These are phyloP conservation scores for Oeneis ivallda DNA, from an alignment of 2,888 invertebrate species.

Conservation along the genomic window DNA sequence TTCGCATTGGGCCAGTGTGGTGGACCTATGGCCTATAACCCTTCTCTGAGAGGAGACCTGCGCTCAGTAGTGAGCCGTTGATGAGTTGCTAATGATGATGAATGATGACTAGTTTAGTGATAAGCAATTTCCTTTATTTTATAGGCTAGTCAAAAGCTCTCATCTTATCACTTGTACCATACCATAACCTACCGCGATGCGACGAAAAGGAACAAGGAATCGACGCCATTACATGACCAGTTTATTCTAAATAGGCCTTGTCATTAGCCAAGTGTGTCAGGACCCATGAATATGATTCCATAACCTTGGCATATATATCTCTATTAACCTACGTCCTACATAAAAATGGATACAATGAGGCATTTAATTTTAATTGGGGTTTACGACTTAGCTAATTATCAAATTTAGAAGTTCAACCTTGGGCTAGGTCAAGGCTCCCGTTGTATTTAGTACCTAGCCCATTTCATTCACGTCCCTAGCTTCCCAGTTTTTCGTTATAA, in stretches of 20 bases:
- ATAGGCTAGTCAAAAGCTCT: not conserved
- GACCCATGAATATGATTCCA: conserved; percentile 11
- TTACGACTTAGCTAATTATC: conserved; percentile 15
- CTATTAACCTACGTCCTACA: conserved; percentile 15
- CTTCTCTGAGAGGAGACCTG: no score
- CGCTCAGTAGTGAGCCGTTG: no score
- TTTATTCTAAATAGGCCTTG: conserved; percentile 56
- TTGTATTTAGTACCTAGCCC: not conserved
- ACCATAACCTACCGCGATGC: conserved; percentile 37
- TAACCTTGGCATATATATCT: conserved; percentile 13
- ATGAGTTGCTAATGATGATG: no score
- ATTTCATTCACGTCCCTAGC: no score
- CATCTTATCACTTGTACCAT: conserved; percentile 38
- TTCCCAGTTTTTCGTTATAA: no score
- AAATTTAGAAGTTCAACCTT: conserved; percentile 2
- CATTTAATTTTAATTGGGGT: conserved; percentile 14
- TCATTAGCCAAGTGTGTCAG: conserved; percentile 13
- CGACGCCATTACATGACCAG: conserved; percentile 58
- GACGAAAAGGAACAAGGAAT: conserved; percentile 58
- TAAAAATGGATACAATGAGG: not conserved
- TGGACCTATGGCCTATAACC: no score
- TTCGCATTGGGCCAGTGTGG: no score
- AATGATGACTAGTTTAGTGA: no score
- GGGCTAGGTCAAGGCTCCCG: not conserved
- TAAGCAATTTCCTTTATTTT: no score